Base-by-base conservation (phyloP, 2,888 invertebrate genomes). In the Noctua janthina region DNA sequence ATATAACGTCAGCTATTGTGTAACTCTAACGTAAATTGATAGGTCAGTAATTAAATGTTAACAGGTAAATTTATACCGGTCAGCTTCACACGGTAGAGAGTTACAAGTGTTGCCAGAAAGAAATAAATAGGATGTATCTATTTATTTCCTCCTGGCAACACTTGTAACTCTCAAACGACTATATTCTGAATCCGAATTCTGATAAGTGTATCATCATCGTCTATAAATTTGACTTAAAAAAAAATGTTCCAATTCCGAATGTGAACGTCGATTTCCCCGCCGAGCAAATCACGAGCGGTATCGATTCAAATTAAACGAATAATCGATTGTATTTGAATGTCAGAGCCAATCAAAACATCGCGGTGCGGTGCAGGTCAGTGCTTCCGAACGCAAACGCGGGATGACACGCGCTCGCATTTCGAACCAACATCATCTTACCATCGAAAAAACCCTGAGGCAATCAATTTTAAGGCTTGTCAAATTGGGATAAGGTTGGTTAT, bases 261-360 rank as follows among this genome's bases (percentile, higher is more conserved):
- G 86, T 90, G 91, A 91, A 85, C 73, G 86, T 88, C 87, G 90
- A 89, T 88, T 88, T 89, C 84, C 86, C 85, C 81, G 83, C 82
- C 77, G 54, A 79, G 83, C 84, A 87, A 88, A 92, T 92, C 92
- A 89, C 87, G 90, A 88, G 88, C 92, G 92, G 92, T 91, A 95
- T 96, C 96, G 93, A 93, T 91, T 95, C 93, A 94, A 92, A 94
- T 96, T 94, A 95, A 92, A 94, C 93, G 93, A 94, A 94, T 96
- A 96, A 96, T 96, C 96, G 96, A 96, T 96, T 94, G 94, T 93
- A 92, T 93, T 94, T 93, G 95, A 96, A 96, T 96, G 96, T 95
- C 96, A 96, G 95, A 88, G 93, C 94, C 95, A 96, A 97, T 97
- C 96, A 96, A 96, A 96, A 96, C 96, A 96, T 94, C 93, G 93